phyloP scores from a whole-genome alignment of 2,113 vertebrate species.

The Poicephalus meyeri region DNA sequence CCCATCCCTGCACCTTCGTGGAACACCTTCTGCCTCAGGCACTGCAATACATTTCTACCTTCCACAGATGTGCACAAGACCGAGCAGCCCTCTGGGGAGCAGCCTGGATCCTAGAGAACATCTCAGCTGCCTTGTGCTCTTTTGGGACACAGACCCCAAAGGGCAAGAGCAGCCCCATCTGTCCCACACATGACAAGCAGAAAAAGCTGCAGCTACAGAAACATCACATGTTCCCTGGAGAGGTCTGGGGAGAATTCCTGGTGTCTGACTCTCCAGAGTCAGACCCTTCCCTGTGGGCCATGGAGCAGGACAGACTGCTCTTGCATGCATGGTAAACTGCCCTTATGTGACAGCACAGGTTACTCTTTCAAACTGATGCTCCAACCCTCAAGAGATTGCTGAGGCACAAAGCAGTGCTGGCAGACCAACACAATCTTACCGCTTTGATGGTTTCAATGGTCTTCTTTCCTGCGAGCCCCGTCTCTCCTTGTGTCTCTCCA shows the following conservation, averaged over 20 bases:
- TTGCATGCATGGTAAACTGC: neutral
- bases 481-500: conserved; percentile 88
- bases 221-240: neutral
- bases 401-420: neutral
- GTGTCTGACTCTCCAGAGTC: neutral
- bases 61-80: neutral
- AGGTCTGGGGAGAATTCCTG: neutral
- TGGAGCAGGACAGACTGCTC: neutral
- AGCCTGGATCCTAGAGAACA: neutral
- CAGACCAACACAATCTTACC: conserved; percentile 75
- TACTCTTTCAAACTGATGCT: neutral
- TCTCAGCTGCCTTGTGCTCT: neutral
- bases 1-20: neutral
- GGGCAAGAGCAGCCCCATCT: neutral
- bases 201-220: neutral
- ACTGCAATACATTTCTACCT: neutral
- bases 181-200: neutral
- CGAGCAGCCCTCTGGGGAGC: neutral
- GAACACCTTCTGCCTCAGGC: accelerated
- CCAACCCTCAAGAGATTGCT: accelerated
- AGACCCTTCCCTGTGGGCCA: neutral
- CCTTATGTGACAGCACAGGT: neutral
- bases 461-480: conserved; percentile 89
- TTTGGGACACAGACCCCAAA: neutral
- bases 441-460: conserved; percentile 95